Percentiles rank a stretch among this genome's conserved stretches.
These are phyloP conservation scores for Poecile montanus DNA, from an alignment of 2,797 vertebrate species.

Conservation along the genomic window DNA sequence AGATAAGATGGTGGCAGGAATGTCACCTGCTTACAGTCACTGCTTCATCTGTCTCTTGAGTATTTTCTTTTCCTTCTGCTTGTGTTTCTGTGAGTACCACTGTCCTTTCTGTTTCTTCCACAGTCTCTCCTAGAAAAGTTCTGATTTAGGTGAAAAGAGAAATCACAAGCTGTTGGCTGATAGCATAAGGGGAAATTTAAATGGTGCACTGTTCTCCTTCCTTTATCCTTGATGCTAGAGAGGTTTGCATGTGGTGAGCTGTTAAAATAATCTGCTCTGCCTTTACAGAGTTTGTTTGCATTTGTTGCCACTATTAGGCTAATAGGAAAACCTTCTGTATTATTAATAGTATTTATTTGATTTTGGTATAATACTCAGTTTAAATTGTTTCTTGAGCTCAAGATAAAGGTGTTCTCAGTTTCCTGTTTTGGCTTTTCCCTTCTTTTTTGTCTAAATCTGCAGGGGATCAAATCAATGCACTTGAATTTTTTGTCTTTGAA, in stretches of 20 bases:
- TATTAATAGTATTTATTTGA: neutral
- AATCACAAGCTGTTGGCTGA: neutral
- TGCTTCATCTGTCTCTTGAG: neutral
- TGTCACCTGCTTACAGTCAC: neutral
- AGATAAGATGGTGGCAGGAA: neutral
- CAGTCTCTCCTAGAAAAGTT: neutral
- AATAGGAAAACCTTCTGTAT: neutral
- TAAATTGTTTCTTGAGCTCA: neutral
- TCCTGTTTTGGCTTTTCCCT: neutral
- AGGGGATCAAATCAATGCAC: neutral
- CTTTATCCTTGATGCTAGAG: neutral
- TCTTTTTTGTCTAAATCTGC: neutral
- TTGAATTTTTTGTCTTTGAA: conserved; percentile 2
- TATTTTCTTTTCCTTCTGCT: neutral
- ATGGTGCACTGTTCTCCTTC: neutral
- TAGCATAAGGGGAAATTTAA: neutral
- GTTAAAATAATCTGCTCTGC: neutral
- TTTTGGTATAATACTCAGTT: neutral
- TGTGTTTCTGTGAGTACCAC: neutral
- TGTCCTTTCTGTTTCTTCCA: neutral
- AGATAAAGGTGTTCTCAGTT: neutral
- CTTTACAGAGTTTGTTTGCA: neutral
- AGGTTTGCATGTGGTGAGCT: neutral
- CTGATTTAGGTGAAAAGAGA: neutral
- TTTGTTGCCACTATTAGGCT: neutral